Base-by-base conservation (phyloP, 2,888 invertebrate genomes). In the Tenodera sinensis region DNA sequence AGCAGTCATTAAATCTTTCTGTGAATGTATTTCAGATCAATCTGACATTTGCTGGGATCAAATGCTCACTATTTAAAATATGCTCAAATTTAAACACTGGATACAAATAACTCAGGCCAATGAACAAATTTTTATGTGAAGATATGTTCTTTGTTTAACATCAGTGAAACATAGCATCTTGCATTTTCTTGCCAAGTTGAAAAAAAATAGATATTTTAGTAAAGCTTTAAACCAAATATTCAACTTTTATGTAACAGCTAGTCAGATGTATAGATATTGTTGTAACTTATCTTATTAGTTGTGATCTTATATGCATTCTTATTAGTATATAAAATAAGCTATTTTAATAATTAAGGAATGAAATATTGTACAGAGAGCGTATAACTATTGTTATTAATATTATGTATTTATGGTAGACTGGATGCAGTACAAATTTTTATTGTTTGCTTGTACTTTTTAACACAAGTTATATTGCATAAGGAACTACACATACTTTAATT, bases 141-240 rank as follows among this genome's bases (percentile, higher is more conserved):
- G 83, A 8, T 27, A 20, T 83, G 30, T 6, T 83, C 20, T 25
- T 83, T 25, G 20, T n/a, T 27, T 54, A 28, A 42, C 12, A 12
- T 42, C 42, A 85, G 3, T 12, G 54, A 28, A 42, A 34, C 28
- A 85, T 85, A 25, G 12, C 42, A 28, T 28, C 20, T 84, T 28
- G 27, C 20, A 28, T 84, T 28, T 84, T 28, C 20, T 28, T n/a
- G 28, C 34, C 34, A 30, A 30, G 28, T 42, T 71, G 20, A 71
- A 25, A 20, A 71, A 20, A 71, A 20, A 71, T 25, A 83, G 14
- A 84, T 30, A 28, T 83, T 28, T 84, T 47, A 47, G 81, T 54
- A 71, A 71, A 71, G 88, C 86, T 84, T 86, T 89, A 89, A 83
- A 89, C 89, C 89, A 89, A 89, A 89, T 84, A 89, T 71, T 15